Base-by-base conservation (phyloP, 2,888 invertebrate species). In the Drosophila stalkeri region DNA sequence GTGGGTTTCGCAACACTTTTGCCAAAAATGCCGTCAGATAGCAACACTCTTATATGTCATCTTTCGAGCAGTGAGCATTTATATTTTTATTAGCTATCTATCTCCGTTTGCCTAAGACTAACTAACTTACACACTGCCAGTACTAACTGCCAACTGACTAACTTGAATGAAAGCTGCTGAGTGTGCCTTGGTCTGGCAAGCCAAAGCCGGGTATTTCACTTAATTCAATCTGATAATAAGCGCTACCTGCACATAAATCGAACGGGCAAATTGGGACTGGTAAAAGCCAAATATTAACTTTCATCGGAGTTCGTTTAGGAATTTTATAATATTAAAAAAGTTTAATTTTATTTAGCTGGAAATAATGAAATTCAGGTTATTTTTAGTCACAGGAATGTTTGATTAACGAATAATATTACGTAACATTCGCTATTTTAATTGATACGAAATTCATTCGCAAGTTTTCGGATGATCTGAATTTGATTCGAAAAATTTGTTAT, bases 201-300 rank as follows among this genome's bases (percentile, higher is more conserved):
- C n/a, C 9, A 31, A 6, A 7, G 23, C 23, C 23, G 8, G 9
- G 27, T 5, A 37, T 39, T 1, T 16, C 33, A 23, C 11, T 16
- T 23, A 11, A 2, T 12, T 55, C 5, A 23, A 41, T 16, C 12
- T 16, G 33, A 56, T 47, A 33, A n/a, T 3, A 16, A 39, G 14
- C n/a, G 14, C n/a, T 64, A 41, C 31, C 49, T 57, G 41, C n/a
- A 18, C 33, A 23, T 55, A 47, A 47, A 39, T 55, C 14, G 12
- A 35, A 35, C 8, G 35, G 35, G 14, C 9, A 23, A 16, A 54
- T 8, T 56, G 16, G 20, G 27, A 20, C 27, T 39, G 64, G 27
- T 56, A 39, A 56, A 64, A 49, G 16, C 20, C 44, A 57, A 0
- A 23, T 44, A 44, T 23, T 23, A 7, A 55, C n/a, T 27, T 41